These are phyloP conservation scores for Manduca sexta DNA, from an alignment of 1,140 invertebrate species.

Conservation along the genomic window DNA sequence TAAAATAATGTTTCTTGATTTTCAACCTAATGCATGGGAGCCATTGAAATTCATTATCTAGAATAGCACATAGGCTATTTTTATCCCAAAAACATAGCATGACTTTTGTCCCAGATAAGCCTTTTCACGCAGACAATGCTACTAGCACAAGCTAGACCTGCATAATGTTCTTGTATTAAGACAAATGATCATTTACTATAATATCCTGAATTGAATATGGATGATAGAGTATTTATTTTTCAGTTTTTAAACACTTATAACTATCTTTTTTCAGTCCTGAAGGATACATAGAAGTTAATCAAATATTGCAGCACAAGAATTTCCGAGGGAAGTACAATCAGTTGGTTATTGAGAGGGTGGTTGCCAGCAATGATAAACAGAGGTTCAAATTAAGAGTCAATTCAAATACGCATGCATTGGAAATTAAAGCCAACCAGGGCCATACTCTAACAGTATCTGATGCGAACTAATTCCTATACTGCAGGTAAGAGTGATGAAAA, in stretches of 20 bases:
- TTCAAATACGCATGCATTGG: conserved; percentile 44
- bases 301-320: conserved; percentile 74
- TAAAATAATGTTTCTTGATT: too few relatives aligned
- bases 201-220: too few relatives aligned
- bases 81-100: too few relatives aligned
- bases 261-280: conserved; percentile 57
- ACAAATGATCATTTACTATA: too few relatives aligned
- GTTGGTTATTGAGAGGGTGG: conserved; percentile 76
- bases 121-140: too few relatives aligned
- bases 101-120: too few relatives aligned
- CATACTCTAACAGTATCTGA: conserved; percentile 76
- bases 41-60: too few relatives aligned
- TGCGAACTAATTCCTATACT: conserved; percentile 68
- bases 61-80: too few relatives aligned
- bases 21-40: too few relatives aligned
- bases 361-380: conserved; percentile 78
- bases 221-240: too few relatives aligned
- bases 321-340: conserved; percentile 62
- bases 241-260: not conserved
- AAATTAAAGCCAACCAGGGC: conserved; percentile 87
- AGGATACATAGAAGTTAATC: conserved; percentile 78
- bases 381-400: conserved; percentile 72
- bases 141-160: too few relatives aligned
- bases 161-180: too few relatives aligned
- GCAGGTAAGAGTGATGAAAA: conserved; percentile 23